Base-by-base conservation (phyloP, 2,113 vertebrate genomes). In the Entomyzon cyanotis region DNA sequence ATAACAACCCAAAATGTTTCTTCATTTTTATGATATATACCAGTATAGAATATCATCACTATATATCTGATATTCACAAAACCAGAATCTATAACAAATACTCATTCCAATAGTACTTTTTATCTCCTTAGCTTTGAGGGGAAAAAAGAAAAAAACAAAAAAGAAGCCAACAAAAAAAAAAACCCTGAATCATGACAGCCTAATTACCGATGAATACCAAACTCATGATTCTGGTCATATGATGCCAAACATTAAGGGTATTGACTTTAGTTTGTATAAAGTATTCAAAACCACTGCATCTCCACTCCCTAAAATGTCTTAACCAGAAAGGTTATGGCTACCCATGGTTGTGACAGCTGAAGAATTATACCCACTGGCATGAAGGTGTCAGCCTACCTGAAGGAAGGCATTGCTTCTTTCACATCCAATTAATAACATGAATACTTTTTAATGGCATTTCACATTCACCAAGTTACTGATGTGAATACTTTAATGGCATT, bases 201-300 rank as follows among this genome's bases (percentile, higher is more conserved):
- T 39, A 70, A 31, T 64, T 41, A 84, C 52, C 4, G 5, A 81
- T 62, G 84, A 82, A 87, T 37, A 74, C 15, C 4, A 5, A 94
- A 89, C 80, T 96, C 94, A 35, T 92, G 92, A 47, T 90, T 63
- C 69, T 25, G 83, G 44, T 97, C 93, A 96, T 79, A 95, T 86
- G 94, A 96, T 49, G 69, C 30, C 63, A 82, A 90, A 89, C 67
- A 73, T 37, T 47, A 74, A n/a, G 5, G 24, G 11, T 67, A 91
- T 16, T 92, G 76, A 93, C 50, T 81, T 62, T 0, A 59, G 30
- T 49, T 60, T 73, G 30, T 28, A 50, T 7, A 13, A 94, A 79
- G 41, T 35, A 79, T 77, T 94, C 59, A 65, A 55, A 90, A 41
- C 15, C 42, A 69, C 11, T 47, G 55, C 5, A 12, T 62, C 15